A percentile compares a stretch with the other conserved stretches of the same genome.
These are phyloP conservation scores for Lordiphosa collinella DNA, from an alignment of 1,140 invertebrate species.

Conservation along the genomic window DNA sequence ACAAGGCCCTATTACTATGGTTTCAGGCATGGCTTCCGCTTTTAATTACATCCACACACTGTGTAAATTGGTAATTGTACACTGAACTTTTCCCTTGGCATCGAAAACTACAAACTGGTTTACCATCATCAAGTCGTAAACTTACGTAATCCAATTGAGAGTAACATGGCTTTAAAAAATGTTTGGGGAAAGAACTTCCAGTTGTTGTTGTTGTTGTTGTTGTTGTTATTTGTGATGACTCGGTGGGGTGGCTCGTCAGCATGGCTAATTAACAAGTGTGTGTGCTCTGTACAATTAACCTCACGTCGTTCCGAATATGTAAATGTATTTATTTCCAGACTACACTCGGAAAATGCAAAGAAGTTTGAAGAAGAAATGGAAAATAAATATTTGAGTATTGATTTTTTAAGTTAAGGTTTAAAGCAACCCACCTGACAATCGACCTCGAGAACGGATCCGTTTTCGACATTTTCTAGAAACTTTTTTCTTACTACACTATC, in stretches of 20 bases:
- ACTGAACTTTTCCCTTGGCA: conserved; percentile 57
- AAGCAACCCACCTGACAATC: not conserved
- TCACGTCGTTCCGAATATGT: conserved; percentile 47
- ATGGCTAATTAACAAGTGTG: conserved; percentile 63
- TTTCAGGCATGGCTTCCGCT: conserved; percentile 54
- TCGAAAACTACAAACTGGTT: conserved; percentile 56
- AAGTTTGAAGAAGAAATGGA: too few species aligned
- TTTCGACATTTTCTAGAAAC: too few species aligned
- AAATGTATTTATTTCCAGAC: conserved; percentile 56
- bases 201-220: not conserved
- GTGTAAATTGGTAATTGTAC: conserved; percentile 26
- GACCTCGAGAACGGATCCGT: too few species aligned
- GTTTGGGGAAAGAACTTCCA: conserved; percentile 13
- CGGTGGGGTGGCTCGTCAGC: conserved; percentile 19
- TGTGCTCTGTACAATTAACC: conserved; percentile 61
- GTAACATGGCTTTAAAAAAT: conserved; percentile 50
- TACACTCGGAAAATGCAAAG: conserved; percentile 3
- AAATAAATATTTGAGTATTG: too few species aligned
- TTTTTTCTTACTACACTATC: too few species aligned
- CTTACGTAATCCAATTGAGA: conserved; percentile 54
- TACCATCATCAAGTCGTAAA: conserved; percentile 21
- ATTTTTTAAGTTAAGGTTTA: not conserved
- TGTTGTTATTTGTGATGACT: not conserved
- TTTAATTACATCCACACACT: conserved; percentile 38
- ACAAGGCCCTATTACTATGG: conserved; percentile 27